Evolutionary conservation across 2,888 invertebrate species (phyloP).

Genomic region (Drosophila paranaensis): DNA sequence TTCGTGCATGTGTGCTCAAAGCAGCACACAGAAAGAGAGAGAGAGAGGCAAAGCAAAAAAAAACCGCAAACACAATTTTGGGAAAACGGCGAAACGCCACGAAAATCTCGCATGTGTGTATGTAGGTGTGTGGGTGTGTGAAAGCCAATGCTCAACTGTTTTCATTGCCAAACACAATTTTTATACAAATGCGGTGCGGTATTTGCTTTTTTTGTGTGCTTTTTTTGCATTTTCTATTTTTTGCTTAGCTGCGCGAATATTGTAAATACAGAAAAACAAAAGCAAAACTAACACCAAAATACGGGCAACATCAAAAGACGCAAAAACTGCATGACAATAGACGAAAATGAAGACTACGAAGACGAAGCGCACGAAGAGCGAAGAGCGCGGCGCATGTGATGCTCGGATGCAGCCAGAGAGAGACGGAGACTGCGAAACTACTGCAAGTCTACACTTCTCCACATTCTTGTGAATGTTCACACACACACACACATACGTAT

Average conservation of each 20-base stretch:
- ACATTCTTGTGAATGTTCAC: constrained; percentile 12
- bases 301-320: constrained; percentile 43
- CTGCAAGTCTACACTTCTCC: constrained; percentile 18
- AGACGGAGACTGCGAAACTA: neutral
- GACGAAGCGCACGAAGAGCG: neutral
- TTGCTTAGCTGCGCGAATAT: constrained; percentile 58
- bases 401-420: constrained; percentile 13
- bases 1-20: constrained; percentile 40
- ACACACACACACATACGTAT: neutral
- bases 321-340: constrained; percentile 33
- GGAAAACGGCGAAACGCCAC: constrained; percentile 51
- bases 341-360: constrained; percentile 3
- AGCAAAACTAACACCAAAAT: neutral
- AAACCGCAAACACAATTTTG: constrained; percentile 23
- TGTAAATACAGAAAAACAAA: constrained; percentile 26
- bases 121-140: constrained; percentile 15
- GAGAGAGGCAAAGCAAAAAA: neutral
- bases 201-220: constrained; percentile 23
- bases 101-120: constrained; percentile 46
- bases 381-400: constrained; percentile 2
- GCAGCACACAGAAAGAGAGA: constrained; percentile 13
- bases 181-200: constrained; percentile 58
- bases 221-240: constrained; percentile 23
- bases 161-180: constrained; percentile 74
- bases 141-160: constrained; percentile 57